phyloP scores from a whole-genome alignment of 2,113 vertebrate genomes.

The Actenoides lindsayi region DNA sequence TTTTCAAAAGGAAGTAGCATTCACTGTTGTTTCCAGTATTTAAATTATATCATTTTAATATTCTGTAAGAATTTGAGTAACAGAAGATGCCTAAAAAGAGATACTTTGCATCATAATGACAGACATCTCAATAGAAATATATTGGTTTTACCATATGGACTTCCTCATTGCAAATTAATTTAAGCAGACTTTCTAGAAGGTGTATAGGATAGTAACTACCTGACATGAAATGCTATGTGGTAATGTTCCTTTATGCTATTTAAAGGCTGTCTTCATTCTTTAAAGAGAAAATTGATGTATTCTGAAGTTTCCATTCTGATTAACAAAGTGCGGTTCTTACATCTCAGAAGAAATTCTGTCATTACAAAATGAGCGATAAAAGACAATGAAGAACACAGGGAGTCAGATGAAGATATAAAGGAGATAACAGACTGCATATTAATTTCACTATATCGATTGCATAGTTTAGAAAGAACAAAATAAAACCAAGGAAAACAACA shows the following conservation, averaged over 20 bases:
- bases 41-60: background rate
- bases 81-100: background rate
- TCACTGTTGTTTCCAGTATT: background rate
- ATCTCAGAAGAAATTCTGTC: background rate
- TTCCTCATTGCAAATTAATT: background rate
- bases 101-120: background rate
- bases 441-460: background rate
- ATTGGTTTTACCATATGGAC: background rate
- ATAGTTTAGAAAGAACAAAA: background rate
- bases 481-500: background rate
- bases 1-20: background rate
- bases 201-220: background rate
- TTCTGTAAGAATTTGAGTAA: background rate
- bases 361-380: background rate
- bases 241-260: background rate
- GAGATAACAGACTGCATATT: background rate
- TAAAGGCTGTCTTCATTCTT: background rate
- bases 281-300: background rate
- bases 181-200: background rate
- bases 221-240: background rate
- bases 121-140: background rate
- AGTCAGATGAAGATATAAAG: background rate
- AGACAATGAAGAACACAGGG: background rate
- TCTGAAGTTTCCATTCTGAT: background rate
- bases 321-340: background rate